These are phyloP conservation scores for Nipponacmea schrenckii DNA, from an alignment of 2,888 invertebrate species.

Conservation along the genomic window DNA sequence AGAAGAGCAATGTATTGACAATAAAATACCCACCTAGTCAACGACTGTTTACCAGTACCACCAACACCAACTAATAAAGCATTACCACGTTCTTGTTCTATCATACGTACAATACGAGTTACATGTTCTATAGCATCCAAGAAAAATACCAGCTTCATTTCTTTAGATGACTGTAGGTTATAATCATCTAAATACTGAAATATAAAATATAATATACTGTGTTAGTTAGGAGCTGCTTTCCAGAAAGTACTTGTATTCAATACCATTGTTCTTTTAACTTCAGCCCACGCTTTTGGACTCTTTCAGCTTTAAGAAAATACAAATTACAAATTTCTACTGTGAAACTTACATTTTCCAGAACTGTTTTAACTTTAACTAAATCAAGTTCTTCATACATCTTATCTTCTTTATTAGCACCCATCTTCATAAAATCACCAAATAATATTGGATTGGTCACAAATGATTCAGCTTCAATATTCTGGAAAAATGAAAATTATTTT, in stretches of 20 bases:
- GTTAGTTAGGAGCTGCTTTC: not conserved
- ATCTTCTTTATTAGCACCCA: slow-evolving; percentile 78
- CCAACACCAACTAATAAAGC: slow-evolving; percentile 69
- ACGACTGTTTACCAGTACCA: slow-evolving; percentile 69
- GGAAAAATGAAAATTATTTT: slow-evolving; percentile 17
- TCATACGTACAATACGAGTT: slow-evolving; percentile 67
- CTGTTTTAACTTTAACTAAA: slow-evolving; percentile 76
- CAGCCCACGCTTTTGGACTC: no score
- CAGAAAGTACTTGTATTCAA: not conserved
- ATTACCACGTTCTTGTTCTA: slow-evolving; percentile 68
- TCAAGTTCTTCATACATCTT: slow-evolving; percentile 87
- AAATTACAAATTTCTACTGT: no score
- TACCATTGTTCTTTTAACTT: no score
- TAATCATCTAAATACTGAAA: slow-evolving; percentile 84
- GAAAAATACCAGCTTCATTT: slow-evolving; percentile 87
- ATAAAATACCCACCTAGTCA: slow-evolving; percentile 61
- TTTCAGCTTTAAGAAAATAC: no score
- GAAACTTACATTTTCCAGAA: slow-evolving; percentile 75
- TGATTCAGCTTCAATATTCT: slow-evolving; percentile 62
- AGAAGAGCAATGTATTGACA: no score
- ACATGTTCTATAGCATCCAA: slow-evolving; percentile 71
- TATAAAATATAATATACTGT: not conserved
- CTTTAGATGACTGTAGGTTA: slow-evolving; percentile 80
- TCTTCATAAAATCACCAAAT: slow-evolving; percentile 86
- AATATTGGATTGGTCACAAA: slow-evolving; percentile 71